A percentile compares a stretch with the other conserved stretches of the same genome.
These are phyloP conservation scores for Papilio aristodemus DNA, from an alignment of 1,140 invertebrate genomes.

Conservation along the genomic window DNA sequence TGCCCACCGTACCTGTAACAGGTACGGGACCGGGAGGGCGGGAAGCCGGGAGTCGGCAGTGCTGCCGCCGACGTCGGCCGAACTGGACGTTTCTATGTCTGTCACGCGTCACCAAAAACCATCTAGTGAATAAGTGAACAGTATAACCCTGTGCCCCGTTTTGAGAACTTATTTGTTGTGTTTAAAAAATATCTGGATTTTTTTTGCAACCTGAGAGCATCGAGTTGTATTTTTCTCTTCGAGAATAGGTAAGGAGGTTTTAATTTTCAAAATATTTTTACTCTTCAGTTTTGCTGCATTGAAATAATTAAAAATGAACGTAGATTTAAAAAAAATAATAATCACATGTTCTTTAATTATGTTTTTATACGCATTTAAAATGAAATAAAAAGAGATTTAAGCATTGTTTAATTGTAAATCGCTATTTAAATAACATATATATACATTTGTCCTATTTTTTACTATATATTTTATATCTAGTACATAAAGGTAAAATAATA, in stretches of 20 bases:
- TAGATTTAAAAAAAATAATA: not conserved
- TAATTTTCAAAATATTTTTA: not conserved
- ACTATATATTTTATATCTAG: not conserved
- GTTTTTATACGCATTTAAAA: not conserved
- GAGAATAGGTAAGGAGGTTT: conserved; percentile 14
- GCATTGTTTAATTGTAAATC: no score
- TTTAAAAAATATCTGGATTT: conserved; percentile 27
- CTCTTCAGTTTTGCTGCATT: not conserved
- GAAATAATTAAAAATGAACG: not conserved
- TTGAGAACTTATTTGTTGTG: conserved; percentile 32
- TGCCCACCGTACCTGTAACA: conserved; percentile 64
- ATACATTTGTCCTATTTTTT: no score
- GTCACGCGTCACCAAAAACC: conserved; percentile 39
- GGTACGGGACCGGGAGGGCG: conserved; percentile 60
- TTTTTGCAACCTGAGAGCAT: conserved; percentile 5
- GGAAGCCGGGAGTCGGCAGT: conserved; percentile 53
- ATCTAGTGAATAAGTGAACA: conserved; percentile 53
- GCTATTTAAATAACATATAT: no score
- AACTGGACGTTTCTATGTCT: conserved; percentile 45
- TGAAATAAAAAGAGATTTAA: not conserved
- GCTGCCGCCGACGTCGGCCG: conserved; percentile 50
- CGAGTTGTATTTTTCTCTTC: not conserved
- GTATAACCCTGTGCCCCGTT: conserved; percentile 37
- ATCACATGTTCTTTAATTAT: not conserved
- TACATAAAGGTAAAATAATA: conserved; percentile 16